Evolutionary conservation across 2,797 vertebrate species (phyloP).

Genomic region (Semotilus atromaculatus): DNA sequence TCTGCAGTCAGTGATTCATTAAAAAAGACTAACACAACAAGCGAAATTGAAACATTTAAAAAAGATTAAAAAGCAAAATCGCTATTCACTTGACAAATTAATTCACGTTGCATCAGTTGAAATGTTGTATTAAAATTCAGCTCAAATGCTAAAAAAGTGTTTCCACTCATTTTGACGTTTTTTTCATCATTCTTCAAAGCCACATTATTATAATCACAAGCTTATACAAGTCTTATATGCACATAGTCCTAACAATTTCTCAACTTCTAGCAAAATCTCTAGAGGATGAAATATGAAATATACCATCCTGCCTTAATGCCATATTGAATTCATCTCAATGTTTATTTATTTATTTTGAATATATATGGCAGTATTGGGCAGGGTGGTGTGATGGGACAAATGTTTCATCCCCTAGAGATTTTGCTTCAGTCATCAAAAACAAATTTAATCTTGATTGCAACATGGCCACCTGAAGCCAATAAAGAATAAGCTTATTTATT

Average conservation of each 20-base stretch:
- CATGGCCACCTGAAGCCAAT: background rate
- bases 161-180: background rate
- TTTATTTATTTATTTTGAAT: background rate
- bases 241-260: background rate
- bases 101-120: background rate
- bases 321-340: background rate
- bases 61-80: background rate
- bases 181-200: background rate
- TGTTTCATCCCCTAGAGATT: background rate
- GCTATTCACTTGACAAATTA: slow-evolving; percentile 11
- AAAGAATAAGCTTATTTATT: no score
- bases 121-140: background rate
- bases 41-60: slow-evolving; percentile 24
- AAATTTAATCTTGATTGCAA: background rate
- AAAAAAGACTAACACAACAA: slow-evolving; percentile 29
- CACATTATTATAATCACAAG: background rate
- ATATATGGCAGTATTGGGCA: background rate
- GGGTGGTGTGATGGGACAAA: background rate
- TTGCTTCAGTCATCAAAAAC: background rate
- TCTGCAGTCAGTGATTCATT: slow-evolving; percentile 36
- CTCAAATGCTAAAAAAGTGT: background rate
- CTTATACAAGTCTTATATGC: background rate
- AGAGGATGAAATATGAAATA: background rate
- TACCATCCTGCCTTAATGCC: background rate
- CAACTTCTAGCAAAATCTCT: background rate